These are phyloP conservation scores for Planococcus citri DNA, from an alignment of 1,140 invertebrate species.

Conservation along the genomic window DNA sequence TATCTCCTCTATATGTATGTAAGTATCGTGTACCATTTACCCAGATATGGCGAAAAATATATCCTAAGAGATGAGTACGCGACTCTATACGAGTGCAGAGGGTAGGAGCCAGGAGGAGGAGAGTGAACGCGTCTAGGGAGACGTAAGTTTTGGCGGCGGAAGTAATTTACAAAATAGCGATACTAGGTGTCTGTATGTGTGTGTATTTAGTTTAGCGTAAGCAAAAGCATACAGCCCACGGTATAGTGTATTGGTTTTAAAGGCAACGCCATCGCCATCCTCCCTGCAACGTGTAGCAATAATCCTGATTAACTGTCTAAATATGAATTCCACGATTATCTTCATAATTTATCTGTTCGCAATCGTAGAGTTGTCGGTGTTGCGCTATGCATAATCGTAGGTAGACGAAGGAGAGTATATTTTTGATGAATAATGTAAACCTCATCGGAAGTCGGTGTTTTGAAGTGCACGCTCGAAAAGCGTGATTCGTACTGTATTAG, in stretches of 20 bases:
- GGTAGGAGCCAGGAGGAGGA: no score
- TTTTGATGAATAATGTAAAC: slow-evolving; percentile 1
- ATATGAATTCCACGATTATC: background rate
- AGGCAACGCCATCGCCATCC: no score
- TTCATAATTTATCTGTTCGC: background rate
- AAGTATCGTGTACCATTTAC: background rate
- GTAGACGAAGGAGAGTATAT: background rate
- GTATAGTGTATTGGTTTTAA: no score
- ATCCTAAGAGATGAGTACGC: no score
- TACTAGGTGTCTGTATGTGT: no score
- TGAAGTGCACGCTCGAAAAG: background rate
- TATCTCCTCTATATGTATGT: background rate
- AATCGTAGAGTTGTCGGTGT: background rate
- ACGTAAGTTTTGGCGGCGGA: background rate
- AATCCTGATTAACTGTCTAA: background rate
- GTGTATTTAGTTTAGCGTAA: no score
- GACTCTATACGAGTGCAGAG: no score
- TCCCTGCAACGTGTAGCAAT: background rate
- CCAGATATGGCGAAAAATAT: background rate
- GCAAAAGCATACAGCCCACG: no score
- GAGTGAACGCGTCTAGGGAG: no score
- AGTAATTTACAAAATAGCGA: background rate
- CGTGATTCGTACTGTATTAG: background rate
- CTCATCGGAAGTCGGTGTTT: background rate
- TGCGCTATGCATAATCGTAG: no score